Conservation (phyloP, 2,888 invertebrate species). For the Platycheirus albimanus region DNA sequence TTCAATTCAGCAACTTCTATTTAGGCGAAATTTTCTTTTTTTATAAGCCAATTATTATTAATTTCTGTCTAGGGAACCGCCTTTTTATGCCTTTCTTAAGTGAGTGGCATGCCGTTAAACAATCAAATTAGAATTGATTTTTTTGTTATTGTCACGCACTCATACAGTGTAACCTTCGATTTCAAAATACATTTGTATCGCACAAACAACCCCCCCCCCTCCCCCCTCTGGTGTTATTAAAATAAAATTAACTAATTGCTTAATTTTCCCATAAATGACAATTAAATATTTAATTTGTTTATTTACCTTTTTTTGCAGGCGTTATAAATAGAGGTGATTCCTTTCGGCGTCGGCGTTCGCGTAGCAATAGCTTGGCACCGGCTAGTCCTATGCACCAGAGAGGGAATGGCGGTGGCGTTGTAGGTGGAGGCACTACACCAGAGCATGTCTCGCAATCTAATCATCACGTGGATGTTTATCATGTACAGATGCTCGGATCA, state of each 20-base stretch:
- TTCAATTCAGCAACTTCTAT: too few relatives aligned
- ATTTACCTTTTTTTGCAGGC: constrained; percentile 84
- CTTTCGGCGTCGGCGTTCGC: constrained; percentile 91
- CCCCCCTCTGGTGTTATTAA: background rate
- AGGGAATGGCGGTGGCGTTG: constrained; percentile 76
- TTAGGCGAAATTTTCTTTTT: constrained; percentile 10
- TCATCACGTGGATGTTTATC: constrained; percentile 85
- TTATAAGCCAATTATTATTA: background rate
- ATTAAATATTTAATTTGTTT: constrained; percentile 17
- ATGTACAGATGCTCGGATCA: constrained; percentile 90
- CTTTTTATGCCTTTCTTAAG: background rate
- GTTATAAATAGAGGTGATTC: constrained; percentile 97
- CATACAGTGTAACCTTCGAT: background rate
- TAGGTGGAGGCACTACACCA: constrained; percentile 75
- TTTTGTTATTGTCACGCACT: constrained; percentile 25
- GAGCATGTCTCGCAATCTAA: constrained; percentile 73
- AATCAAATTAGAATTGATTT: constrained; percentile 38
- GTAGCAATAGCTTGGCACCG: constrained; percentile 92
- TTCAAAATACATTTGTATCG: background rate
- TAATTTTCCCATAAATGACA: constrained; percentile 19
- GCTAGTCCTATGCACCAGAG: constrained; percentile 83
- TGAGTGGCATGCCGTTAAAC: constrained; percentile 56
- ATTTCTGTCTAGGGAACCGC: background rate
- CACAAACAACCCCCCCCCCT: too few relatives aligned
- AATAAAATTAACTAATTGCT: constrained; percentile 14